Percentiles rank a stretch among this genome's conserved stretches.
Conservation (phyloP, 2,888 invertebrate genomes). For the Lydus trimaculatus region DNA sequence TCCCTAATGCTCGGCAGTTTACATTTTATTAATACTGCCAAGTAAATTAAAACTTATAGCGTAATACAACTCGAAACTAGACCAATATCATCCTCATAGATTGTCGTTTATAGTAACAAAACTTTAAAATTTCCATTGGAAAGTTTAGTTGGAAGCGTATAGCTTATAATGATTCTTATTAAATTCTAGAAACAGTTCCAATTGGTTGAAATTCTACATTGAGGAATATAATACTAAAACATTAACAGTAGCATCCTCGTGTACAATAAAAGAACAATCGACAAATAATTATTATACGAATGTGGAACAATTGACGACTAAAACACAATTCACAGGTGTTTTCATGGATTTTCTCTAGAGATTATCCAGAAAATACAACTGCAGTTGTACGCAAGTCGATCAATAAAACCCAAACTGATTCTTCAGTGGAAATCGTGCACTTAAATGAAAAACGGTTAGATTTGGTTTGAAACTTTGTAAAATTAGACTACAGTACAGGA, state of each 20-base stretch:
- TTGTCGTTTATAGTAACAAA: not conserved
- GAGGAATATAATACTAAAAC: not conserved
- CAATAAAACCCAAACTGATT: not conserved
- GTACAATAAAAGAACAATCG: not conserved
- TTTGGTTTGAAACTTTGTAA: not conserved
- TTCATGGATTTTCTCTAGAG: not conserved
- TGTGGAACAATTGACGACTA: not conserved
- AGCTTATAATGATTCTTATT: not conserved
- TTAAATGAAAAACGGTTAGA: not conserved
- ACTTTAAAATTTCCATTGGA: not conserved
- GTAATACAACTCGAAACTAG: slow-evolving; percentile 3
- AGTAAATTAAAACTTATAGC: slow-evolving; percentile 7
- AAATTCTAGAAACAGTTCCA: not conserved
- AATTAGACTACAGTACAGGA: not conserved
- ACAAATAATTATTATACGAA: not conserved
- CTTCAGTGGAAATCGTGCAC: not conserved
- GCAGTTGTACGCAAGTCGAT: slow-evolving; percentile 1
- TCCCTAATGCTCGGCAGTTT: slow-evolving; percentile 3
- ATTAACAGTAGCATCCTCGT: not conserved
- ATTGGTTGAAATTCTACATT: not conserved
- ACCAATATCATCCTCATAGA: not conserved
- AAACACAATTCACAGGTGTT: not conserved
- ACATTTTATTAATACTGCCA: slow-evolving; percentile 11
- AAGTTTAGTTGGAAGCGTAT: not conserved
- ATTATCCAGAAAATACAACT: not conserved